Conservation (phyloP, 2,888 invertebrate genomes). For the Drosophila buzzatii region DNA sequence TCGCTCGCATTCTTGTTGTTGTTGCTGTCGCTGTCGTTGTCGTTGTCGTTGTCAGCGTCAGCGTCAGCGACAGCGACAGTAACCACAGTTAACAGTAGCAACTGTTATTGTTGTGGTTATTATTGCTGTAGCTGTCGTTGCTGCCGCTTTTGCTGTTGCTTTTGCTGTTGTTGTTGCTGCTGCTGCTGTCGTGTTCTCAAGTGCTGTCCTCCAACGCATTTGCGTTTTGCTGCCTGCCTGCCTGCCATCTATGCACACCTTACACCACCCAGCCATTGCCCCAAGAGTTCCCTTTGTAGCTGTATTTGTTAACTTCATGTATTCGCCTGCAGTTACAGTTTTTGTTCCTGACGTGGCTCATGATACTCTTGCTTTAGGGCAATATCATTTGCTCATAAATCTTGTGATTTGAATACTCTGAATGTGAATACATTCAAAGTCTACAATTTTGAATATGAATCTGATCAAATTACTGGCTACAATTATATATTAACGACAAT, state of each 20-base stretch:
- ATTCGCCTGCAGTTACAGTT: slow-evolving; percentile 7
- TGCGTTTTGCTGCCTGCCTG: slow-evolving; percentile 38
- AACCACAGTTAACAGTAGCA: slow-evolving; percentile 61
- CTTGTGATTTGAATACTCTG: background rate
- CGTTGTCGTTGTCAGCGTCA: slow-evolving; percentile 31
- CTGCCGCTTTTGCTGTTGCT: background rate
- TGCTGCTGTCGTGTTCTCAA: slow-evolving; percentile 32
- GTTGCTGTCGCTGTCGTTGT: slow-evolving; percentile 6
- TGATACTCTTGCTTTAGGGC: background rate
- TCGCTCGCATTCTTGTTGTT: background rate
- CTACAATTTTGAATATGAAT: background rate
- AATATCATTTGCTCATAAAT: background rate
- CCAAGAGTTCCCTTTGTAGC: background rate
- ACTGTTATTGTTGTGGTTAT: slow-evolving; percentile 41
- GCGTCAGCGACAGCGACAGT: slow-evolving; percentile 52
- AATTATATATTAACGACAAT: background rate
- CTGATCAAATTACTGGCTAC: background rate
- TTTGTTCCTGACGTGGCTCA: background rate
- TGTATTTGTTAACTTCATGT: slow-evolving; percentile 24
- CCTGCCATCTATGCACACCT: slow-evolving; percentile 19
- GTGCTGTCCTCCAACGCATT: slow-evolving; percentile 81
- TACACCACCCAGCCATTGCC: background rate
- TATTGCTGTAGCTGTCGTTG: slow-evolving; percentile 19
- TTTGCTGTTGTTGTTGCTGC: slow-evolving; percentile 5
- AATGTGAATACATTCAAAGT: background rate